A percentile compares a stretch with the other conserved stretches of the same genome.
Conservation (phyloP, 2,888 invertebrate species). For the Galerucella nymphaeae region DNA sequence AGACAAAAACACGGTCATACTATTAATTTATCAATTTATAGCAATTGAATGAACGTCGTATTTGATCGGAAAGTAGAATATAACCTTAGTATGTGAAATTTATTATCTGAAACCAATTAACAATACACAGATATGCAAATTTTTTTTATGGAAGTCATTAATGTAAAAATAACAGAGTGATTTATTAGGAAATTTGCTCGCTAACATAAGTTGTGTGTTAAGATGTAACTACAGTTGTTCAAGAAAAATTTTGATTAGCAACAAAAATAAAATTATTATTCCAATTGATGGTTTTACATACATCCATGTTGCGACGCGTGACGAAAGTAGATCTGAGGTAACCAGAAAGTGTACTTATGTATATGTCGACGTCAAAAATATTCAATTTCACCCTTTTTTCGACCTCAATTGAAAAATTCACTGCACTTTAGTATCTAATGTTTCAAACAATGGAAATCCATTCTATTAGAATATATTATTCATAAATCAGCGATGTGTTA, state of each 20-base stretch:
- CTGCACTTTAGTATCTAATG: neutral
- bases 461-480: neutral
- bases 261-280: too few species aligned
- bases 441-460: neutral
- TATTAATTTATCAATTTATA: slow-evolving; percentile 14
- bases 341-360: too few species aligned
- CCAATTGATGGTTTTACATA: too few species aligned
- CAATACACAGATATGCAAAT: neutral
- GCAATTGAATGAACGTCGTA: neutral
- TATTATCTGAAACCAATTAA: neutral
- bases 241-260: too few species aligned
- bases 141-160: neutral
- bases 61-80: neutral
- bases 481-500: neutral
- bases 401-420: neutral
- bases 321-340: too few species aligned
- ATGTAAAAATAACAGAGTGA: neutral
- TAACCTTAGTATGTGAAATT: neutral
- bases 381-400: neutral
- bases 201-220: too few species aligned
- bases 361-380: neutral
- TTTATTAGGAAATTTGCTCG: too few species aligned
- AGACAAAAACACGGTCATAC: slow-evolving; percentile 5
- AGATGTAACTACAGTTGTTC: too few species aligned
- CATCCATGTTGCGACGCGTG: too few species aligned